Evolutionary conservation across 92 coral and sea anemone species (phyloP).

Genomic region (Pocillopora grandis): DNA sequence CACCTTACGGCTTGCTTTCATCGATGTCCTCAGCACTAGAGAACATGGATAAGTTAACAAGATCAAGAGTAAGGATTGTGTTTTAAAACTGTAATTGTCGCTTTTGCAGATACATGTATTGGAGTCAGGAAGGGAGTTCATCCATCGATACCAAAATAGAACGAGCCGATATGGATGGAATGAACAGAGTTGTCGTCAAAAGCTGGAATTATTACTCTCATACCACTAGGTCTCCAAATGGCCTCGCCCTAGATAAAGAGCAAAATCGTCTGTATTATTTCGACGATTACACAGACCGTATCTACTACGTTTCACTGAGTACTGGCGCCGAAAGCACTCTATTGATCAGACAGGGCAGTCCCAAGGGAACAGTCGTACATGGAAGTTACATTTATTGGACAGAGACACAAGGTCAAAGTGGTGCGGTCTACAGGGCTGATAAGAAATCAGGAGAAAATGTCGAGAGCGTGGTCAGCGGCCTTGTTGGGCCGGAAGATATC

Average conservation of each 20-base stretch:
- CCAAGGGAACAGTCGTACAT: constrained; percentile 5
- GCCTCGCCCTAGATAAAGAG: constrained; percentile 23
- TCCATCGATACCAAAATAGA: not conserved
- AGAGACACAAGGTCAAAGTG: constrained; percentile 15
- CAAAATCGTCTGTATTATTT: constrained; percentile 19
- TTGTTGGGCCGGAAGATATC: not conserved
- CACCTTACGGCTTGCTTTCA: too few species aligned
- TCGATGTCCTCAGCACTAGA: too few species aligned
- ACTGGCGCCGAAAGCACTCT: not conserved
- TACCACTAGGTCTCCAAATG: not conserved
- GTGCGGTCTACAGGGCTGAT: constrained; percentile 39
- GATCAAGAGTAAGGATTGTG: not conserved
- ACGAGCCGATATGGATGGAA: constrained; percentile 40
- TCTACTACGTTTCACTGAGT: constrained; percentile 9
- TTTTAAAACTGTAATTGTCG: not conserved
- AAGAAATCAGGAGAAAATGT: constrained; percentile 19
- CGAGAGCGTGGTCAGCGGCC: constrained; percentile 2
- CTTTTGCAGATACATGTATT: constrained; percentile 32
- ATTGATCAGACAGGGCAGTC: not conserved
- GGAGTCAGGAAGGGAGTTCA: not conserved
- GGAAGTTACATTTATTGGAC: constrained; percentile 26
- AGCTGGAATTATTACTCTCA: not conserved
- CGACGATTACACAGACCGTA: not conserved
- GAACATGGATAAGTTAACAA: not conserved
- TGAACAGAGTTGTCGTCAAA: constrained; percentile 4